Conservation (phyloP, 2,888 invertebrate genomes). For the Allacma fusca region DNA sequence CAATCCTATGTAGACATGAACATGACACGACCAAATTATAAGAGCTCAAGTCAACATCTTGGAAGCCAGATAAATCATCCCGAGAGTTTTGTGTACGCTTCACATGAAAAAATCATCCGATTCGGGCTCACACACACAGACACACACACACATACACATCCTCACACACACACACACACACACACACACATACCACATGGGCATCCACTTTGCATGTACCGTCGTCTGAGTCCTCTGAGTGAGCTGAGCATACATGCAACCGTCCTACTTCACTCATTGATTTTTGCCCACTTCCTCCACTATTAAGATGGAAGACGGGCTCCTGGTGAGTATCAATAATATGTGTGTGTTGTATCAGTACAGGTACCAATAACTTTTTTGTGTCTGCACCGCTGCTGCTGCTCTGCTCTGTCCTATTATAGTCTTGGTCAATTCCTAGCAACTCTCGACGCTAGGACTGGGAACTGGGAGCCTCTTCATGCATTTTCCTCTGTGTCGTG, state of each 20-base stretch:
- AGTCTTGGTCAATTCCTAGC: slow-evolving; percentile 17
- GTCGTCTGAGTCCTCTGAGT: slow-evolving; percentile 22
- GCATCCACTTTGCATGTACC: slow-evolving; percentile 41
- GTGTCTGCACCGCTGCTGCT: slow-evolving; percentile 21
- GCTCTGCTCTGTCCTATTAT: neutral
- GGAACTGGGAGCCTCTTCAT: slow-evolving; percentile 10
- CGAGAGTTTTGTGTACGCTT: slow-evolving; percentile 37
- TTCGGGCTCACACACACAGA: slow-evolving; percentile 17
- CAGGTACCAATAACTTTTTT: slow-evolving; percentile 24
- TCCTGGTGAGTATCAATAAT: slow-evolving; percentile 27
- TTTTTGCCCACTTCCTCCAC: slow-evolving; percentile 44
- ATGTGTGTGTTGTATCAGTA: slow-evolving; percentile 23
- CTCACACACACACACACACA: neutral
- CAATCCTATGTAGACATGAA: slow-evolving; percentile 39
- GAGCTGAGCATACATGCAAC: slow-evolving; percentile 36
- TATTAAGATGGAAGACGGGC: slow-evolving; percentile 43
- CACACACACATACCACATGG: slow-evolving; percentile 22
- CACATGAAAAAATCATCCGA: slow-evolving; percentile 46
- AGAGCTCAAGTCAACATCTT: slow-evolving; percentile 48
- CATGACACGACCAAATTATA: slow-evolving; percentile 48
- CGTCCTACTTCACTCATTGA: slow-evolving; percentile 47
- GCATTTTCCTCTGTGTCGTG: slow-evolving; percentile 3
- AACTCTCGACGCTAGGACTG: slow-evolving; percentile 1
- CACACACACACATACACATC: neutral
- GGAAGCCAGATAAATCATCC: slow-evolving; percentile 51